Percentiles rank a stretch among this genome's conserved stretches.
Evolutionary conservation across 2,113 vertebrate species (phyloP).

Genomic region (Egretta garzetta): DNA sequence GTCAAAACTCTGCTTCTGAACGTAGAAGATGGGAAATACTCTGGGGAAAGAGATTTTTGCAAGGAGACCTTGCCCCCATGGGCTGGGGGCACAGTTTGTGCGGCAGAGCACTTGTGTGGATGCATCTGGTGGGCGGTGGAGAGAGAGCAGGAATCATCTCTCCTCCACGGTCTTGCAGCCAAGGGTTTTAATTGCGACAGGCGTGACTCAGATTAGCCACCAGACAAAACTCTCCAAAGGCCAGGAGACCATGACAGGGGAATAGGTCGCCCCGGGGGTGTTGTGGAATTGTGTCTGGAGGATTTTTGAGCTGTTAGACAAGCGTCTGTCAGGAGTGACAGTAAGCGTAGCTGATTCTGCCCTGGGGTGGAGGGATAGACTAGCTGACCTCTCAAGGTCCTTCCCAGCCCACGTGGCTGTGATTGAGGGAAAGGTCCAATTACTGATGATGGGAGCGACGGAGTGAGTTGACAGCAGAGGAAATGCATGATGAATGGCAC

Average conservation of each 20-base stretch:
- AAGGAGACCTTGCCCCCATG: neutral
- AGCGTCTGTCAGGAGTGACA: neutral
- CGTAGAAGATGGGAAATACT: neutral
- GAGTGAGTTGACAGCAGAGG: conserved; percentile 25
- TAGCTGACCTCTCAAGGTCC: conserved; percentile 34
- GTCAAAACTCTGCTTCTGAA: neutral
- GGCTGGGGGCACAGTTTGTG: neutral
- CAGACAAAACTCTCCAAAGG: conserved; percentile 20
- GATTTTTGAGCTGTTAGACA: conserved; percentile 36
- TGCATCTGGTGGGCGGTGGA: rapidly evolving
- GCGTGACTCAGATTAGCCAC: conserved; percentile 33
- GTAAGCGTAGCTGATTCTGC: neutral
- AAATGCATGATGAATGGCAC: conserved; percentile 26
- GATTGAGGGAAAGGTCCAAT: conserved; percentile 31
- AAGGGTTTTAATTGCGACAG: neutral
- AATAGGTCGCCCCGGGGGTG: neutral
- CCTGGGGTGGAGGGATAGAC: neutral
- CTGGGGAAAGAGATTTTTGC: neutral
- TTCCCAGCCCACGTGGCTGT: conserved; percentile 20
- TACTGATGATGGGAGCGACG: neutral
- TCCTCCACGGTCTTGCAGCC: neutral
- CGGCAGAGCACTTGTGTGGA: neutral
- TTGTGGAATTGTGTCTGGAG: conserved; percentile 28
- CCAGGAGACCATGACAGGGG: neutral
- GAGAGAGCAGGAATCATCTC: neutral